Conservation (phyloP, 2,113 vertebrate genomes). For the Crotophaga sulcirostris region DNA sequence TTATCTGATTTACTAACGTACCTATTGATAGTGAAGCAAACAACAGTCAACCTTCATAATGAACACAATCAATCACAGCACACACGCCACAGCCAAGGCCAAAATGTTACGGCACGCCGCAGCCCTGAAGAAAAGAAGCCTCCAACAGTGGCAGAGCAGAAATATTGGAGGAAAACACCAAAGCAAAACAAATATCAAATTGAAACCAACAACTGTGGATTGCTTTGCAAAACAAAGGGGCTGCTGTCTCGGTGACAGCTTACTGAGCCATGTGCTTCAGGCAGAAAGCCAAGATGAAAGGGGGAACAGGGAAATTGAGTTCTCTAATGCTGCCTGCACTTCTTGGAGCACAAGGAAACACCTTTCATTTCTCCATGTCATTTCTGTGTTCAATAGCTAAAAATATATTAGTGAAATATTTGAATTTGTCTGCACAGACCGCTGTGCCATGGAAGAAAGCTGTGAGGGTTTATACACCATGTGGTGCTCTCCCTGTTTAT, state of each 20-base stretch:
- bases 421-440: not conserved
- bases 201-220: not conserved
- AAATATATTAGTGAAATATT: not conserved
- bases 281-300: not conserved
- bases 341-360: not conserved
- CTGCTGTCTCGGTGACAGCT: not conserved
- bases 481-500: not conserved
- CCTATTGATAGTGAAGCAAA: slow-evolving; percentile 73
- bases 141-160: not conserved
- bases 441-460: not conserved
- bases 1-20: slow-evolving; percentile 60
- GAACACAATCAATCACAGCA: slow-evolving; percentile 70
- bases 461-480: not conserved
- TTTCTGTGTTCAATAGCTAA: not conserved
- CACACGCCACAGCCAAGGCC: slow-evolving; percentile 12
- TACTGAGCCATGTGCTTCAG: not conserved
- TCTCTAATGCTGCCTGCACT: not conserved
- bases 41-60: slow-evolving; percentile 70
- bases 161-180: not conserved
- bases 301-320: not conserved
- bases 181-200: not conserved
- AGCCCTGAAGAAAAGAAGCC: not conserved
- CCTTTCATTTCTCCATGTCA: not conserved
- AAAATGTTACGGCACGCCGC: not conserved
- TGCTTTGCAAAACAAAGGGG: not conserved